Evolutionary conservation across 1,140 invertebrate genomes (phyloP).

Genomic region (Piezodorus guildinii): DNA sequence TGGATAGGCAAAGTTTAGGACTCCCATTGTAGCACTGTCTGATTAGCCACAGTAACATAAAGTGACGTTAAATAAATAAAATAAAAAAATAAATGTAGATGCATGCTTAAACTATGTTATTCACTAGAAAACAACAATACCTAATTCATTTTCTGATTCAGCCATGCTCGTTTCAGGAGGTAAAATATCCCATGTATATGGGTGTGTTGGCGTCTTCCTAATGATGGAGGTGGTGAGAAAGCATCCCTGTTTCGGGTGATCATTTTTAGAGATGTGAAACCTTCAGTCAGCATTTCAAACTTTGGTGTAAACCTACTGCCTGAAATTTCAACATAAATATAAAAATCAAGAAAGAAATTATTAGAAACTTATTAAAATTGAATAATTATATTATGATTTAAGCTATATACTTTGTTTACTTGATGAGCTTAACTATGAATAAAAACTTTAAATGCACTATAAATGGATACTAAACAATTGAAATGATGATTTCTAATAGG

Average conservation of each 20-base stretch:
- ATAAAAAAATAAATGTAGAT: neutral
- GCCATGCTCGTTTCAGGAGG: constrained; percentile 20
- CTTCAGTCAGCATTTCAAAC: constrained; percentile 52
- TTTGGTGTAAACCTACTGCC: constrained; percentile 47
- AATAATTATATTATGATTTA: no score
- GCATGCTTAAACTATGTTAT: no score
- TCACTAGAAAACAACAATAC: neutral
- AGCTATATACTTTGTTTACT: no score
- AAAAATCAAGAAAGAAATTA: constrained; percentile 2
- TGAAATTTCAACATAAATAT: constrained; percentile 28
- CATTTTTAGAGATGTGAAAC: constrained; percentile 60
- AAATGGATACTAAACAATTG: no score
- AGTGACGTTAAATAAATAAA: no score
- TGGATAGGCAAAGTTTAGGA: no score
- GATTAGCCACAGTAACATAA: no score
- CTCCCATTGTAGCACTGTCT: no score
- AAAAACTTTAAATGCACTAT: no score
- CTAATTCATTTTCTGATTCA: constrained; percentile 7
- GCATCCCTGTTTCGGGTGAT: constrained; percentile 38
- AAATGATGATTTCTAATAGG: no score
- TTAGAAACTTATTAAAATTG: neutral
- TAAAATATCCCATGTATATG: constrained; percentile 45
- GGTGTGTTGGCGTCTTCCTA: constrained; percentile 48
- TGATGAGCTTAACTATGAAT: no score
- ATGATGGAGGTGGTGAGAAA: constrained; percentile 35